Base-by-base conservation (phyloP, 2,797 vertebrate genomes). In the Pogoniulus pusillus region DNA sequence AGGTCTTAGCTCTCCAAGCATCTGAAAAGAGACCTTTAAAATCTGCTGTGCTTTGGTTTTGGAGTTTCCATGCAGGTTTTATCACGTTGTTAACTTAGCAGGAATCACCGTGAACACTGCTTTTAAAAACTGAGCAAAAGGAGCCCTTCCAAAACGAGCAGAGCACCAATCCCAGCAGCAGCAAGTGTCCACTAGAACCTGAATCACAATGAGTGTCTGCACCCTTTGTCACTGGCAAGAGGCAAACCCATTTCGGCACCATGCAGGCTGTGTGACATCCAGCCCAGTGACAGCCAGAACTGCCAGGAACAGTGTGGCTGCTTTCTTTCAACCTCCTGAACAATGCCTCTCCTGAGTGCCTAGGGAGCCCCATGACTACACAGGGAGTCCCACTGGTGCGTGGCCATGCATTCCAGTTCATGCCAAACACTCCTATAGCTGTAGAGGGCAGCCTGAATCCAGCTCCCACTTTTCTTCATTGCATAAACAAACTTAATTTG, bases 381-480 rank as follows among this genome's bases (percentile, higher is more conserved):
- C 1, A 47, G 13, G 30, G 22, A 68, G 27, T 10, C 23, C 29
- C 5, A 3, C 2, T 45, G 29, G 27, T 35, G 5, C 16, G 17
- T 37, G 58, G 29, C 26, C n/a, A 5, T 24, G 23, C 26, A 60
- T 35, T 62, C 58, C 35, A 64, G 2, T 51, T 89, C 45, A 24
- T 30, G 24, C 11, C 55, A 59, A 89, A 69, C 66, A 63, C 8
- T 90, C 74, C 73, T 22, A 35, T 6, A 89, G 80, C 73, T 96
- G 85, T 83, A 93, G 94, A 87, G 91, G 91, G 91, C 87, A 94
- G 85, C 43, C 90, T 91, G 80, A 92, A 94, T 82, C 74, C 82
- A 92, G 87, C 26, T 93, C 91, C 64, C 59, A 34, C 83, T 85
- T 75, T 30, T 39, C 30, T 57, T 55, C 53, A 45, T 49, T 82